These are phyloP conservation scores for Pantelozetes paolii DNA, from an alignment of 2,888 invertebrate genomes.

Conservation along the genomic window DNA sequence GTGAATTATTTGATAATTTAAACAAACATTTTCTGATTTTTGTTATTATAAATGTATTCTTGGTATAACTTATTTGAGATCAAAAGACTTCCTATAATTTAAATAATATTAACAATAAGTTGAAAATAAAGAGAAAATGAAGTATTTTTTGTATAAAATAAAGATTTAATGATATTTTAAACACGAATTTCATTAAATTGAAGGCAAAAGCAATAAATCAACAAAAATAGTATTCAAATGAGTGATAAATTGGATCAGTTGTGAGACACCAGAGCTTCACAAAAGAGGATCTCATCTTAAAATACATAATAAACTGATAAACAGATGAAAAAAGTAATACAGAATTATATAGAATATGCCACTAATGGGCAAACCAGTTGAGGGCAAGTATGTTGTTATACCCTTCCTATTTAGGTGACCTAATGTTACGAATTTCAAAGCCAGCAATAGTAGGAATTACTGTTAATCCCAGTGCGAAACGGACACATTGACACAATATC, in stretches of 20 bases:
- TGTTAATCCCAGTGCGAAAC: background rate
- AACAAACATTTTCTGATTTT: too few species aligned
- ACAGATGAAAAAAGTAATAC: background rate
- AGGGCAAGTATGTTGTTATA: conserved; percentile 15
- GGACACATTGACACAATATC: conserved; percentile 36
- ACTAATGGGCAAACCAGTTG: conserved; percentile 25
- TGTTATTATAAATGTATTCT: too few species aligned
- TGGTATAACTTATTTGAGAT: too few species aligned
- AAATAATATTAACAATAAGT: too few species aligned
- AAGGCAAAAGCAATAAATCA: background rate
- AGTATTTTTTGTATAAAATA: too few species aligned
- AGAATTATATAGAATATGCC: conserved; percentile 17
- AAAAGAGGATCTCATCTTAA: conserved; percentile 23
- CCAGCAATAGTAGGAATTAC: background rate
- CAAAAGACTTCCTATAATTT: too few species aligned
- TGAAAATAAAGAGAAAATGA: too few species aligned
- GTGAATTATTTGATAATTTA: too few species aligned
- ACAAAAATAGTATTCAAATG: too few species aligned
- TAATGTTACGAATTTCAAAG: conserved; percentile 26
- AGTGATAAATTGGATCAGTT: conserved; percentile 1
- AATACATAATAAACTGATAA: background rate
- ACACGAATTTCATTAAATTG: conserved; percentile 6
- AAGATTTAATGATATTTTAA: conserved; percentile 30
- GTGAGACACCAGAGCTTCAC: conserved; percentile 15
- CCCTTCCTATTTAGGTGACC: conserved; percentile 36